Evolutionary conservation across 2,113 vertebrate species (phyloP).

Genomic region (Prinia subflava): DNA sequence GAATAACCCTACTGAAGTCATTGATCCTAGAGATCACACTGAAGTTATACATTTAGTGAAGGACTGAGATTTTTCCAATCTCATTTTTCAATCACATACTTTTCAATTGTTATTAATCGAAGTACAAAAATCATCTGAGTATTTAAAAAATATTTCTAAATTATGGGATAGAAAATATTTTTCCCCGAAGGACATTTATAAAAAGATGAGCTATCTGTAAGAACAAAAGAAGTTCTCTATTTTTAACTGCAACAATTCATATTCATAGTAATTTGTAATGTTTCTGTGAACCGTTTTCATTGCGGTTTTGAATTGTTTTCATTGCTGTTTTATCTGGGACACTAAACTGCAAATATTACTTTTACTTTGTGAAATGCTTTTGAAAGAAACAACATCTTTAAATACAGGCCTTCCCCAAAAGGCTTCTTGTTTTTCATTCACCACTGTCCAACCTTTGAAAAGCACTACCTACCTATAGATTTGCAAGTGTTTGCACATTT

Average conservation of each 20-base stretch:
- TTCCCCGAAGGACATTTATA: not conserved
- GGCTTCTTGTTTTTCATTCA: not conserved
- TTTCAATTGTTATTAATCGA: not conserved
- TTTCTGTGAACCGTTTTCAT: not conserved
- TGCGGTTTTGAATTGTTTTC: not conserved
- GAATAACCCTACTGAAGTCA: not conserved
- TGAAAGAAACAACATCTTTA: not conserved
- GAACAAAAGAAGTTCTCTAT: not conserved
- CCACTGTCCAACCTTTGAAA: not conserved
- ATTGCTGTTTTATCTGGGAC: not conserved
- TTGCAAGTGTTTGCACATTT: not conserved
- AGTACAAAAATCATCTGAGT: not conserved
- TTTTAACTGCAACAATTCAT: not conserved
- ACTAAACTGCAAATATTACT: not conserved
- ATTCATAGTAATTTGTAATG: not conserved
- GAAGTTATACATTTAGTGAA: not conserved
- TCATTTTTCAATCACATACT: not conserved
- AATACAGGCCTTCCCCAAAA: not conserved
- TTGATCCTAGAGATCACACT: not conserved
- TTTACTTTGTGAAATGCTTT: not conserved
- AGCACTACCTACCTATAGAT: not conserved
- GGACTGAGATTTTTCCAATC: not conserved
- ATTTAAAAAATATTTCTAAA: not conserved
- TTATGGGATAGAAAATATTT: not conserved
- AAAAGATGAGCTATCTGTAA: not conserved